Conservation (phyloP, 2,113 vertebrate genomes). For the Lipophrys pholis region DNA sequence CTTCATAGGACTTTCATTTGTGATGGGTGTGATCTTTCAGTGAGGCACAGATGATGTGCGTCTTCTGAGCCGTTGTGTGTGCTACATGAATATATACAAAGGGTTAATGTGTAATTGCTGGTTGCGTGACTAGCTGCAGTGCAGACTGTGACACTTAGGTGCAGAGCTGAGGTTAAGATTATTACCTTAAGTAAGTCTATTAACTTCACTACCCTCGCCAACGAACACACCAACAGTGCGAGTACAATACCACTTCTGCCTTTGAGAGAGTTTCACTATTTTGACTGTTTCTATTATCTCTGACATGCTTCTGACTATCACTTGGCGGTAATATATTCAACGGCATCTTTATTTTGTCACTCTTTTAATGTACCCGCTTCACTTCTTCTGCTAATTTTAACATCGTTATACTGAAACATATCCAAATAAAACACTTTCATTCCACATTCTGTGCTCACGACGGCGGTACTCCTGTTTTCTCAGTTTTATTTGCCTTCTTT, state of each 20-base stretch:
- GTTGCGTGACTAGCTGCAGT: conserved; percentile 44
- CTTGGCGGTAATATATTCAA: not conserved
- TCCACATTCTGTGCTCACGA: not conserved
- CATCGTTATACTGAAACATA: not conserved
- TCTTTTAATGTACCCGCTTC: not conserved
- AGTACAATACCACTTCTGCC: conserved; percentile 23
- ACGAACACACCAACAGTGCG: conserved; percentile 7
- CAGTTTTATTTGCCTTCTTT: conserved; percentile 10
- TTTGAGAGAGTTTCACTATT: not conserved
- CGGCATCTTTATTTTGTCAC: not conserved
- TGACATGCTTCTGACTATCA: not conserved
- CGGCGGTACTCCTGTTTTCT: not conserved
- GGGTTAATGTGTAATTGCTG: not conserved
- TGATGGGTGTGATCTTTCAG: too few species aligned
- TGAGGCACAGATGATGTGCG: not conserved
- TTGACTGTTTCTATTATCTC: not conserved
- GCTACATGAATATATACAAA: not conserved
- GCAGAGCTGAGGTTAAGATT: conserved; percentile 38
- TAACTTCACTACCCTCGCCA: conserved; percentile 48
- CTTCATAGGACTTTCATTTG: not conserved
- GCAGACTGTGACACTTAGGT: conserved; percentile 1
- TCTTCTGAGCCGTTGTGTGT: not conserved
- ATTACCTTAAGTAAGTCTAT: conserved; percentile 53
- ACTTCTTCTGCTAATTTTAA: not conserved
- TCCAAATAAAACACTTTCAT: not conserved